Percentiles rank a stretch among this genome's conserved stretches.
Evolutionary conservation across 2,797 vertebrate species (phyloP).

Genomic region (Arnoldichthys spilopterus): DNA sequence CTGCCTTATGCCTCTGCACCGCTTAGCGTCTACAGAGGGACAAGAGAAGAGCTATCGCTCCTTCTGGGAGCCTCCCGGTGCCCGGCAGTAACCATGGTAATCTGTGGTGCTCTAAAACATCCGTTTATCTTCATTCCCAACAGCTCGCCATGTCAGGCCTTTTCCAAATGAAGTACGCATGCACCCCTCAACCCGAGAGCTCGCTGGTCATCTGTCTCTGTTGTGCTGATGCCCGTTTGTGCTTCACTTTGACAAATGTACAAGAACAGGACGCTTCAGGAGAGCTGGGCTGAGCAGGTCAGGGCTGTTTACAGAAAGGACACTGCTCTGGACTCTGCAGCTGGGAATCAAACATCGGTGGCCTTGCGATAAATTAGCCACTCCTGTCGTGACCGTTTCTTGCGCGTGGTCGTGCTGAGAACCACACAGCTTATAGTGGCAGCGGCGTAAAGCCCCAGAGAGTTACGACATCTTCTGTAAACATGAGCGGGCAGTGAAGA

Average conservation of each 20-base stretch:
- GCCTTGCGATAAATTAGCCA: slow-evolving; percentile 2
- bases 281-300: slow-evolving; percentile 67
- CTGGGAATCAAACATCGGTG: slow-evolving; percentile 2
- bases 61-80: slow-evolving; percentile 40
- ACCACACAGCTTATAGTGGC: slow-evolving; percentile 25
- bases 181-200: slow-evolving; percentile 52
- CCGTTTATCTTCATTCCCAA: slow-evolving; percentile 60
- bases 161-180: slow-evolving; percentile 54
- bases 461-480: slow-evolving; percentile 35
- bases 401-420: slow-evolving; percentile 15
- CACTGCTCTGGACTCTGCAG: slow-evolving; percentile 37
- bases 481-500: slow-evolving; percentile 40
- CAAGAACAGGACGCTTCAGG: slow-evolving; percentile 70
- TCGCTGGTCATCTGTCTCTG: slow-evolving; percentile 55
- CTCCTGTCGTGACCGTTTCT: slow-evolving; percentile 13
- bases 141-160: slow-evolving; percentile 56
- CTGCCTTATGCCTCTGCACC: slow-evolving; percentile 9
- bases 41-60: slow-evolving; percentile 29
- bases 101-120: slow-evolving; percentile 42
- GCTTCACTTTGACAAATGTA: slow-evolving; percentile 79
- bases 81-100: slow-evolving; percentile 50
- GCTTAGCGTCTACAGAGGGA: slow-evolving; percentile 15
- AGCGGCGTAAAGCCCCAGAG: slow-evolving; percentile 39
- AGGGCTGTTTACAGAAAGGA: slow-evolving; percentile 35
- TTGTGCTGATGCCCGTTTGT: slow-evolving; percentile 62